These are phyloP conservation scores for Ceratotherium simum DNA, from an alignment of 2,113 vertebrate genomes.

Conservation along the genomic window DNA sequence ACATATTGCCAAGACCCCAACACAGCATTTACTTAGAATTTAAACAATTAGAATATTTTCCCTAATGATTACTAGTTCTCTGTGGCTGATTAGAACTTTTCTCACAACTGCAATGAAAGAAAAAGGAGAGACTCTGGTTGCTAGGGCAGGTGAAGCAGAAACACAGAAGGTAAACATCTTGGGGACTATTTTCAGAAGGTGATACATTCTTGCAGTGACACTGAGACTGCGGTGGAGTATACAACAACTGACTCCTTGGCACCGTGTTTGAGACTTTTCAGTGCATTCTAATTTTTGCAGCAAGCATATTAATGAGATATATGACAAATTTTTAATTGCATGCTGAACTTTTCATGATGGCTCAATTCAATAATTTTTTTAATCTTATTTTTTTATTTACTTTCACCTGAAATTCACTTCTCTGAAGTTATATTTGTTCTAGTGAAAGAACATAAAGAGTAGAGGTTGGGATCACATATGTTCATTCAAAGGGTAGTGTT, in stretches of 20 bases:
- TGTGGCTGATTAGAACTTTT: constrained; percentile 19
- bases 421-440: constrained; percentile 48
- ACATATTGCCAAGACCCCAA: not conserved
- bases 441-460: constrained; percentile 37
- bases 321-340: constrained; percentile 78
- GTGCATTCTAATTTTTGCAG: constrained; percentile 83
- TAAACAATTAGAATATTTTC: not conserved
- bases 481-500: not conserved
- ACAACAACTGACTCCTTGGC: constrained; percentile 85
- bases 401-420: constrained; percentile 59
- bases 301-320: constrained; percentile 79
- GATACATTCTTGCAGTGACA: constrained; percentile 80
- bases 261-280: constrained; percentile 80
- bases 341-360: constrained; percentile 82
- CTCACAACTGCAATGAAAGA: constrained; percentile 48
- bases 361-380: constrained; percentile 68
- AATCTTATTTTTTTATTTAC: constrained; percentile 59
- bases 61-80: not conserved
- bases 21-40: not conserved
- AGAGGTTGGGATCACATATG: not conserved
- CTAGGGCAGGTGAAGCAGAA: constrained; percentile 77
- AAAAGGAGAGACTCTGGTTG: constrained; percentile 52
- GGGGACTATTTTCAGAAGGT: constrained; percentile 85
- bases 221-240: constrained; percentile 68
- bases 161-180: constrained; percentile 80